Percentiles rank a stretch among this genome's conserved stretches.
Conservation (phyloP, 2,113 vertebrate genomes). For the Bos javanicus region DNA sequence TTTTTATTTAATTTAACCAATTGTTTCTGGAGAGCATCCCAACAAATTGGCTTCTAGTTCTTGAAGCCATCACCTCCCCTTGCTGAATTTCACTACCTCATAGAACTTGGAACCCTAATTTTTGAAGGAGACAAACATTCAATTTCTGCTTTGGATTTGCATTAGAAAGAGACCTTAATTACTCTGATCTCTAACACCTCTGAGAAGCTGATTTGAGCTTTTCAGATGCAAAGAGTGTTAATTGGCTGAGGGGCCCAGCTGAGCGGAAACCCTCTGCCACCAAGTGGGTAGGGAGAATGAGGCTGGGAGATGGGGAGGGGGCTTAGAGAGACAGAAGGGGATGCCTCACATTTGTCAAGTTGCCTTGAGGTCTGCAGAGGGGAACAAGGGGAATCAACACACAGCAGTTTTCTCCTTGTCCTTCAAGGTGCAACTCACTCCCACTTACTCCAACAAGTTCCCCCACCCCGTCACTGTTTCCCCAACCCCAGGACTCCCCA, state of each 20-base stretch:
- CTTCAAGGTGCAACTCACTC: neutral
- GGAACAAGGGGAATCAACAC: neutral
- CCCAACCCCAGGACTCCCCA: neutral
- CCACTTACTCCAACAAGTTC: neutral
- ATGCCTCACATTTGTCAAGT: neutral
- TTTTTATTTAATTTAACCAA: conserved; percentile 47
- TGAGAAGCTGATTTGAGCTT: conserved; percentile 64
- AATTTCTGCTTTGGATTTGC: conserved; percentile 70
- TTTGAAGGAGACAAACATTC: conserved; percentile 59
- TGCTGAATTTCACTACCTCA: neutral
- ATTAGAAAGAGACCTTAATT: conserved; percentile 74
- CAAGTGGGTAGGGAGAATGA: neutral
- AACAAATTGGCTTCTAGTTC: conserved; percentile 37
- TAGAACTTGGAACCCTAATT: conserved; percentile 31
- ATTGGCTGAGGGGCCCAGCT: conserved; percentile 65
- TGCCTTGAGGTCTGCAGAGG: neutral
- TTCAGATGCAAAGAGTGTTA: conserved; percentile 77
- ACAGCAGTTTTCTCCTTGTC: neutral
- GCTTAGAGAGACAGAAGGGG: neutral
- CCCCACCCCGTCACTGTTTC: neutral
- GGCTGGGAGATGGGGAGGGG: neutral
- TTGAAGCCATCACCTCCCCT: conserved; percentile 16
- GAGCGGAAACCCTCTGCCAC: conserved; percentile 33
- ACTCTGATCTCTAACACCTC: conserved; percentile 70
- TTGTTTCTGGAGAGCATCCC: conserved; percentile 48